phyloP scores from a whole-genome alignment of 2,888 invertebrate species.

The Megastigmus dorsalis region DNA sequence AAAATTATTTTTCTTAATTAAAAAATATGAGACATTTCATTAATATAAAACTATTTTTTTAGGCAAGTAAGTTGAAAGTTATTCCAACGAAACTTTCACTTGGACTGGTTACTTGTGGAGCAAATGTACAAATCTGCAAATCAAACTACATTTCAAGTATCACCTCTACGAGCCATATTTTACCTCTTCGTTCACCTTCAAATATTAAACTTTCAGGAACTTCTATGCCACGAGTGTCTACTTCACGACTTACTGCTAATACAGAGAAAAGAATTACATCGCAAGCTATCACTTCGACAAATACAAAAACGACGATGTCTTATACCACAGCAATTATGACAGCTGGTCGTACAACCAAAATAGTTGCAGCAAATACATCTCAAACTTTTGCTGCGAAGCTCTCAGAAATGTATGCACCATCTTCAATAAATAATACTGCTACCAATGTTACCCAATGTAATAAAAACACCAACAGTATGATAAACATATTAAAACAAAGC shows the following conservation, averaged over 20 bases:
- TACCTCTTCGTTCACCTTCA: conserved; percentile 71
- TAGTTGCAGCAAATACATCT: conserved; percentile 77
- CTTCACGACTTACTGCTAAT: conserved; percentile 78
- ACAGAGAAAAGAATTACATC: conserved; percentile 29
- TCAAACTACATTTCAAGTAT: conserved; percentile 64
- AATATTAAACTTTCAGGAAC: conserved; percentile 69
- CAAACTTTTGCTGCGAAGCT: conserved; percentile 86
- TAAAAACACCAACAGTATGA: conserved; percentile 54
- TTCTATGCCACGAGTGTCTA: conserved; percentile 72
- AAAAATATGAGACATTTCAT: too few relatives aligned
- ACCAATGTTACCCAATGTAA: conserved; percentile 64
- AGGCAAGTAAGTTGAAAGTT: conserved; percentile 70
- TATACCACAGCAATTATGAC: conserved; percentile 78
- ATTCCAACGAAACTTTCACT: conserved; percentile 67
- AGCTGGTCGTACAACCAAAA: conserved; percentile 74
- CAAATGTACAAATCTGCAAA: conserved; percentile 64
- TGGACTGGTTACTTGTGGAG: conserved; percentile 63
- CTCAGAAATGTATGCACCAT: conserved; percentile 76
- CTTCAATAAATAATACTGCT: conserved; percentile 62
- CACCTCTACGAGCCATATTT: conserved; percentile 65
- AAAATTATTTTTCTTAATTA: too few relatives aligned
- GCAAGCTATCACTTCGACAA: conserved; percentile 68
- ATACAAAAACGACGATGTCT: conserved; percentile 78
- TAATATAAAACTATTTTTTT: too few relatives aligned
- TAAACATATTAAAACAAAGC: conserved; percentile 68